These are phyloP conservation scores for Zosterops japonicus DNA, from an alignment of 2,113 vertebrate species.

Conservation along the genomic window DNA sequence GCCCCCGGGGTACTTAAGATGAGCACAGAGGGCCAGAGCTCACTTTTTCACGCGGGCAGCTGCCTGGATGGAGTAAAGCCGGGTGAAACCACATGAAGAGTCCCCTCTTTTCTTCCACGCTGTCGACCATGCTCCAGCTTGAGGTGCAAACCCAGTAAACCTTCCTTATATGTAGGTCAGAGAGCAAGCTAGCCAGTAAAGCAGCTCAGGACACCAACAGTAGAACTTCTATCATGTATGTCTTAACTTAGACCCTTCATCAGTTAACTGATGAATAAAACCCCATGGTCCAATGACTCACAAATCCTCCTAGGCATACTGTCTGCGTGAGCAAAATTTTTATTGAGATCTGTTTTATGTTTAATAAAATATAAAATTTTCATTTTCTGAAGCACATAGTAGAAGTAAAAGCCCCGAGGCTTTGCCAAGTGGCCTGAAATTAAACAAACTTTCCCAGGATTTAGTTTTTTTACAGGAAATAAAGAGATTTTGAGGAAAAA, in stretches of 20 bases:
- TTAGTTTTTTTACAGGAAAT: not conserved
- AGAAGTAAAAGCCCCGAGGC: not conserved
- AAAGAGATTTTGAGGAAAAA: not conserved
- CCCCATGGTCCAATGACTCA: not conserved
- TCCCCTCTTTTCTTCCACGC: too few relatives aligned
- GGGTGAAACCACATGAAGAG: too few relatives aligned
- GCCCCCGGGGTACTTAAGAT: too few relatives aligned
- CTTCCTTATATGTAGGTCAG: too few relatives aligned
- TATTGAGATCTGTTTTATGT: not conserved
- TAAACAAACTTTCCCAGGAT: not conserved
- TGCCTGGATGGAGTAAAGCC: too few relatives aligned
- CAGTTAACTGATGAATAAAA: not conserved
- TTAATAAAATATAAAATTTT: not conserved
- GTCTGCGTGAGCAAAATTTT: not conserved
- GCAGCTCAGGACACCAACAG: too few relatives aligned
- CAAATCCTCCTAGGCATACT: not conserved
- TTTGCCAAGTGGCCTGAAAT: not conserved
- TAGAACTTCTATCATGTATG: not conserved
- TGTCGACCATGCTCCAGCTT: too few relatives aligned
- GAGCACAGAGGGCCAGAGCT: too few relatives aligned
- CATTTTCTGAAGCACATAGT: not conserved
- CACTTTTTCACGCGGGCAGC: too few relatives aligned
- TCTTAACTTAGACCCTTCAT: not conserved
- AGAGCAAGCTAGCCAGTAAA: too few relatives aligned
- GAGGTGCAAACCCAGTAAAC: too few relatives aligned